Evolutionary conservation across 2,797 vertebrate genomes (phyloP).

Genomic region (Anniella stebbinsi): DNA sequence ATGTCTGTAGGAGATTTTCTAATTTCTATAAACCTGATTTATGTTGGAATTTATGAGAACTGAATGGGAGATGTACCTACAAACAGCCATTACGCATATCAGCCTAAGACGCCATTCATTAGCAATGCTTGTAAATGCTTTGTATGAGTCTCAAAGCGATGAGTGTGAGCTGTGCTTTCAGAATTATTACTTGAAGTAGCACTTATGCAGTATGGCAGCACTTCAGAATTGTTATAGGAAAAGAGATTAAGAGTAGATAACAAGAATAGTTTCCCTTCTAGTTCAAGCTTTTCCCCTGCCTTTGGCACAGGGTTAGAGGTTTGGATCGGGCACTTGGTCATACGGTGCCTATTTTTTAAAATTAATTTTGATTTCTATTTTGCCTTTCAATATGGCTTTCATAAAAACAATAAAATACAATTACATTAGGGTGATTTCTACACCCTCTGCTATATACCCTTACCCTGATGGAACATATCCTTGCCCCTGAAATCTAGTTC

Average conservation of each 20-base stretch:
- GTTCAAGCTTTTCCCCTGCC: not conserved
- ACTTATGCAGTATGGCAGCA: not conserved
- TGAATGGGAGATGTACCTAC: not conserved
- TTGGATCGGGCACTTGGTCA: not conserved
- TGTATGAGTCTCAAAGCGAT: constrained; percentile 36
- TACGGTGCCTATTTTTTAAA: not conserved
- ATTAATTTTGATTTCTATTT: too few relatives aligned
- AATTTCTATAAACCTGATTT: not conserved
- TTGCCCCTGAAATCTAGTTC: not conserved
- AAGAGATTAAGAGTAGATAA: not conserved
- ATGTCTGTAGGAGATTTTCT: not conserved
- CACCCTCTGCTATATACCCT: not conserved
- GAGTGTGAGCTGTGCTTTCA: constrained; percentile 26
- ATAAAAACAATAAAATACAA: not conserved
- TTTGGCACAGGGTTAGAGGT: too few relatives aligned
- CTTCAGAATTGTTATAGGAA: constrained; percentile 8
- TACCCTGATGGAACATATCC: not conserved
- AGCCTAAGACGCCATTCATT: constrained; percentile 42
- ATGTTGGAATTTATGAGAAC: not conserved
- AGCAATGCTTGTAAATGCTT: not conserved
- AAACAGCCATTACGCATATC: not conserved
- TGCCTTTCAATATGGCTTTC: not conserved
- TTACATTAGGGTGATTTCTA: not conserved
- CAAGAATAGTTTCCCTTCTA: not conserved
- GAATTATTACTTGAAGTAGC: constrained; percentile 27